phyloP scores from a whole-genome alignment of 1,140 invertebrate genomes.

The Euwallacea similis region DNA sequence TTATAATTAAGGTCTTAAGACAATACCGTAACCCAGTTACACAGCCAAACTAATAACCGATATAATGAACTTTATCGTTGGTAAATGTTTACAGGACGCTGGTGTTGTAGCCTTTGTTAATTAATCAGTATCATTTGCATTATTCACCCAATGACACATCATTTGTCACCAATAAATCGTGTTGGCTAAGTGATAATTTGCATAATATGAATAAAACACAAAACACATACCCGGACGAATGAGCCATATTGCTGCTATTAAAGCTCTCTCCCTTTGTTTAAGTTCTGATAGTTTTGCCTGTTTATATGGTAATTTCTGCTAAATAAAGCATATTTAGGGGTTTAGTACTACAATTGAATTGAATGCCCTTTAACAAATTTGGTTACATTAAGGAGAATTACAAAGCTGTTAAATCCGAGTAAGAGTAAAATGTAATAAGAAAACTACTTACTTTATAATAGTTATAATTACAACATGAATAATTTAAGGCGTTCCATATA shows the following conservation, averaged over 20 bases:
- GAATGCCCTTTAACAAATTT: slow-evolving; percentile 12
- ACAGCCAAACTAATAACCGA: no score
- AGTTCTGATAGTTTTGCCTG: slow-evolving; percentile 32
- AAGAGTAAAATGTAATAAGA: no score
- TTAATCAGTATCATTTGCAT: slow-evolving; percentile 35
- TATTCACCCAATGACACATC: slow-evolving; percentile 29
- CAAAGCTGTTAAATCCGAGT: no score
- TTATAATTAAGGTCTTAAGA: background rate
- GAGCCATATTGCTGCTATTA: slow-evolving; percentile 32
- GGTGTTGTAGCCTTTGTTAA: slow-evolving; percentile 8
- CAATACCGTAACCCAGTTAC: no score
- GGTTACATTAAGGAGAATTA: background rate
- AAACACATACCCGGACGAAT: slow-evolving; percentile 23
- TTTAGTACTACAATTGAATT: slow-evolving; percentile 15
- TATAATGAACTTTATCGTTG: background rate
- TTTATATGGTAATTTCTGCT: slow-evolving; percentile 31
- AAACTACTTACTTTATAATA: no score
- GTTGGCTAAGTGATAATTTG: slow-evolving; percentile 32
- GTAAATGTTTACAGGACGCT: background rate
- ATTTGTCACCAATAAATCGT: slow-evolving; percentile 32
- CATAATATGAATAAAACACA: slow-evolving; percentile 37
- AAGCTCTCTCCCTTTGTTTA: slow-evolving; percentile 30
- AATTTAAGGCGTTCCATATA: no score
- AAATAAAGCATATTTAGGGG: slow-evolving; percentile 30
- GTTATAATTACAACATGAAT: no score